These are phyloP conservation scores for Chloromyia formosa DNA, from an alignment of 2,888 invertebrate species.

Conservation along the genomic window DNA sequence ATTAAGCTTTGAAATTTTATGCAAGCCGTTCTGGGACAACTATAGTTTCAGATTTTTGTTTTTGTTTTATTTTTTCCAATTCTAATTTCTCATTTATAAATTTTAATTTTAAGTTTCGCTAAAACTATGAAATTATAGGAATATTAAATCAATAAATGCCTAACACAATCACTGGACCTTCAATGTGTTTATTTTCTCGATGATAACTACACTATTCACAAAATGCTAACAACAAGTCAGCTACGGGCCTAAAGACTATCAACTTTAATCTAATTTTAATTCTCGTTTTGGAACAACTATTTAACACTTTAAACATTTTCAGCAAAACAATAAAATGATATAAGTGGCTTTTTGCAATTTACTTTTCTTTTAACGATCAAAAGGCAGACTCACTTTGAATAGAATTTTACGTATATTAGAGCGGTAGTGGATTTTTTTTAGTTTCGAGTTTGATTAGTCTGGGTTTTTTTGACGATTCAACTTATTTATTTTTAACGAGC, in stretches of 20 bases:
- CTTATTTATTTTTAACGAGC: constrained; percentile 27
- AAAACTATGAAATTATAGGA: no score
- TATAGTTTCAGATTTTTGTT: no score
- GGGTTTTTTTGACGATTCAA: background rate
- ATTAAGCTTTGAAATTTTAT: no score
- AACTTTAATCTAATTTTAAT: background rate
- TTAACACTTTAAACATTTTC: background rate
- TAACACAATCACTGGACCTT: background rate
- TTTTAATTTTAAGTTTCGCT: no score
- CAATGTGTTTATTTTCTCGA: background rate
- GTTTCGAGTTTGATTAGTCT: background rate
- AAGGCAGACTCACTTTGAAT: constrained; percentile 38
- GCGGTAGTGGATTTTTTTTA: background rate
- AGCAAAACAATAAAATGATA: background rate
- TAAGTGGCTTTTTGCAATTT: constrained; percentile 3
- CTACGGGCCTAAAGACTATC: background rate
- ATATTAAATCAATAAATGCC: no score
- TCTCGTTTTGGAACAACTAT: background rate
- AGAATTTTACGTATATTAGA: constrained; percentile 24
- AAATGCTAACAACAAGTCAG: constrained; percentile 8
- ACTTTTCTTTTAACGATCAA: background rate
- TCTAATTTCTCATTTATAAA: no score
- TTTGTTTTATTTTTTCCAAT: no score
- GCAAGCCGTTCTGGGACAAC: no score
- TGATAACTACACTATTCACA: constrained; percentile 4